Conservation (phyloP, 2,113 vertebrate genomes). For the Campylomormyrus tamandua region DNA sequence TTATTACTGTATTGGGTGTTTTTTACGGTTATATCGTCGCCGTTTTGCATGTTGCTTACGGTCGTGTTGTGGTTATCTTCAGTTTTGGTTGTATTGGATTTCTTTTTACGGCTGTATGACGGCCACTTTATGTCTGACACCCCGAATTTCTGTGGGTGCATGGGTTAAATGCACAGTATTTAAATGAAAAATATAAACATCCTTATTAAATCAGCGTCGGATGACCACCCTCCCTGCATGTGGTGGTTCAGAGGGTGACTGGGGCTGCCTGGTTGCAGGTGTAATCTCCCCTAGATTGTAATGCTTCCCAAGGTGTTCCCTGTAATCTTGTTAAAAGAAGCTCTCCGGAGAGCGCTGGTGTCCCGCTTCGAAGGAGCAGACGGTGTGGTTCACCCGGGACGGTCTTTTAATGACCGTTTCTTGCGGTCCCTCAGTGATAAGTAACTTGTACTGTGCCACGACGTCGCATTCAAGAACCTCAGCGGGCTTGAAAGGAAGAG, state of each 20-base stretch:
- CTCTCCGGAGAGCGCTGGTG: not conserved
- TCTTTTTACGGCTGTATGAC: not conserved
- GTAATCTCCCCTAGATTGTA: conserved; percentile 55
- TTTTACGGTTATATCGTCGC: not conserved
- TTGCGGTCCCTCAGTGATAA: not conserved
- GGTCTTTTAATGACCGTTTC: not conserved
- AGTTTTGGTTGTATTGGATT: not conserved
- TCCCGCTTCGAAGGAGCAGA: not conserved
- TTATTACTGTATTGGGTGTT: not conserved
- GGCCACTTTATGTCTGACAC: not conserved
- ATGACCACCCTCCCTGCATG: not conserved
- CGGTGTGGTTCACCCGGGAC: not conserved
- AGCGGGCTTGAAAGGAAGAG: not conserved
- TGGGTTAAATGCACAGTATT: not conserved
- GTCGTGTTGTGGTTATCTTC: not conserved
- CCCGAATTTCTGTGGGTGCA: not conserved
- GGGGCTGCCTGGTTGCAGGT: conserved; percentile 26
- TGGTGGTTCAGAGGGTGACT: not conserved
- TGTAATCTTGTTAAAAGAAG: not conserved
- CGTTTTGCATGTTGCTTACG: not conserved
- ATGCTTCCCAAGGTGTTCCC: conserved; percentile 31
- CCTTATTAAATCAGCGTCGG: not conserved
- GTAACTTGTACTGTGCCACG: not conserved
- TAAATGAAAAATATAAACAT: not conserved
- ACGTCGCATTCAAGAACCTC: not conserved